These are phyloP conservation scores for Odocoileus hemionus DNA, from an alignment of 2,113 vertebrate species.

Conservation along the genomic window DNA sequence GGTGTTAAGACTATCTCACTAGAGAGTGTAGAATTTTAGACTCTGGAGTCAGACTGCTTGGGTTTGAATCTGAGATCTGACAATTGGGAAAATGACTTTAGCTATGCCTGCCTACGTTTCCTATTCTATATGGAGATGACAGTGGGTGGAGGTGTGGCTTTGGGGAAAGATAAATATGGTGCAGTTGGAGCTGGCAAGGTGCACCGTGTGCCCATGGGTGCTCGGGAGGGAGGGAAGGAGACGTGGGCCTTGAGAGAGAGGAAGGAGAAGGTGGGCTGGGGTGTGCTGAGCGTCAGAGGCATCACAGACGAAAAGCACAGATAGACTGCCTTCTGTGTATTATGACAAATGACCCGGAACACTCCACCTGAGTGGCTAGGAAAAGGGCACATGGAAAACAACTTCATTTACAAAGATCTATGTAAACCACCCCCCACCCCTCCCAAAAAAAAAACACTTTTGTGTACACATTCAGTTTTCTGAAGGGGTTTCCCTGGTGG, in stretches of 20 bases:
- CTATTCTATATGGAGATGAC: neutral
- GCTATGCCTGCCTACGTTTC: neutral
- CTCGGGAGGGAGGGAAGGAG: too few species aligned
- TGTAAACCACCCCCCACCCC: neutral
- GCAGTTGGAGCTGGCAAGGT: neutral
- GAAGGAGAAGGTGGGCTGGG: neutral
- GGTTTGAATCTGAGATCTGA: neutral
- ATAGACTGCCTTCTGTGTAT: neutral
- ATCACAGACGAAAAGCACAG: neutral
- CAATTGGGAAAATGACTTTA: neutral
- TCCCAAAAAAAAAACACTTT: neutral
- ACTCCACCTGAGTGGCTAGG: neutral
- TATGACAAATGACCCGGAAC: neutral
- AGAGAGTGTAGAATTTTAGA: neutral
- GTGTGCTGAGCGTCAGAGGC: neutral
- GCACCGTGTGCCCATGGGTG: neutral
- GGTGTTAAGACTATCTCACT: neutral
- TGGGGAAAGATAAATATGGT: neutral
- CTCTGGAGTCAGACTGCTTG: neutral
- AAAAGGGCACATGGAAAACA: neutral
- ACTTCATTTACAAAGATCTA: neutral
- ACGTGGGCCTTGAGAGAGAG: neutral
- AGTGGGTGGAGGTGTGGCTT: neutral
- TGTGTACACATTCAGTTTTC: neutral
- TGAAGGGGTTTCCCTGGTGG: neutral